These are phyloP conservation scores for Nixonia krombeini DNA, from an alignment of 1,140 invertebrate genomes.

Conservation along the genomic window DNA sequence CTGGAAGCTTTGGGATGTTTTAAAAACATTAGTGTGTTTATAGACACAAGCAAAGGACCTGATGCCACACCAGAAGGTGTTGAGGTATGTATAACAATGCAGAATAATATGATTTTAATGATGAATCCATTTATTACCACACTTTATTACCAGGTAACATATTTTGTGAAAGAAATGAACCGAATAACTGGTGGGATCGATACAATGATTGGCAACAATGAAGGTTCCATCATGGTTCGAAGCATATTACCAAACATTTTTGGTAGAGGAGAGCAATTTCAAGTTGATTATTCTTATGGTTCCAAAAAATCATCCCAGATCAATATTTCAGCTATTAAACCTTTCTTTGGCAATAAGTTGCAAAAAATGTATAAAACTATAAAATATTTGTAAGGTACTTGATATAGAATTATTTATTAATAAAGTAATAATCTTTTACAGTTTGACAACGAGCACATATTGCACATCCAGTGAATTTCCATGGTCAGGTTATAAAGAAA, in stretches of 20 bases:
- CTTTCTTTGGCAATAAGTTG: conserved; percentile 73
- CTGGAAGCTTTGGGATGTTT: conserved; percentile 88
- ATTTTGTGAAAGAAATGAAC: conserved; percentile 83
- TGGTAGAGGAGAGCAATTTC: conserved; percentile 85
- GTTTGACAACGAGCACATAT: conserved; percentile 79
- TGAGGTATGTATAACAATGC: conserved; percentile 73
- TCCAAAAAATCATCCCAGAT: conserved; percentile 81
- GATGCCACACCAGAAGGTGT: conserved; percentile 82
- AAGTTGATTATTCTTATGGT: conserved; percentile 83
- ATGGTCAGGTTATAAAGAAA: conserved; percentile 83
- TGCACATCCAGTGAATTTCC: conserved; percentile 82
- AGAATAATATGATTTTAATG: no score
- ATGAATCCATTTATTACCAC: no score
- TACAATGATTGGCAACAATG: conserved; percentile 88
- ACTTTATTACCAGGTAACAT: conserved; percentile 89
- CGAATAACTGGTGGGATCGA: conserved; percentile 84
- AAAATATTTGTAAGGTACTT: no score
- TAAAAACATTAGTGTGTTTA: conserved; percentile 82
- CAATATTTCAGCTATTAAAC: conserved; percentile 82
- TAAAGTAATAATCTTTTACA: conserved; percentile 59
- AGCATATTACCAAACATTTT: conserved; percentile 83
- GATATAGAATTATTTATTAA: no score
- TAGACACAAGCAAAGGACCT: conserved; percentile 85
- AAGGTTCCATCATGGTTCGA: conserved; percentile 82
- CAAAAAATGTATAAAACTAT: conserved; percentile 66